Evolutionary conservation across 2,113 vertebrate genomes (phyloP).

Genomic region (Oceanodroma tethys): DNA sequence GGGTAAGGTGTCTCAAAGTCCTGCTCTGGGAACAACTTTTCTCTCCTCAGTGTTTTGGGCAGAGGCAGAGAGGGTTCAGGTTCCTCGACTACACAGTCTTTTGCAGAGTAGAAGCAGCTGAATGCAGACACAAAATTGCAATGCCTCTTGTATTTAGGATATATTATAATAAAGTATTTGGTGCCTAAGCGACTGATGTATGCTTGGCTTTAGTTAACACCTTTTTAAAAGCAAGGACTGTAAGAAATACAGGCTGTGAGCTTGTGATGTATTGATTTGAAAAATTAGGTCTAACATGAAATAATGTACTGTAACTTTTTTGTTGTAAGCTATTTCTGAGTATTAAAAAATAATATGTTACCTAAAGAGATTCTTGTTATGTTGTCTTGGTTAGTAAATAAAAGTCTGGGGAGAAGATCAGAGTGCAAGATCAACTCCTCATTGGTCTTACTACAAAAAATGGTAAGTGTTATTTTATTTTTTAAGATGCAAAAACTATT

Average conservation of each 20-base stretch:
- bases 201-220: neutral
- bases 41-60: neutral
- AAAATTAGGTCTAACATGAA: neutral
- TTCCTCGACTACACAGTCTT: neutral
- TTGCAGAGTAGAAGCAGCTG: neutral
- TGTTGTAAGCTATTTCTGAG: neutral
- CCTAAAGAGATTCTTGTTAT: neutral
- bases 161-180: neutral
- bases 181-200: neutral
- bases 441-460: conserved; percentile 51
- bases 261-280: neutral
- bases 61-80: neutral
- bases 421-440: conserved; percentile 58
- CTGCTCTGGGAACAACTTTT: neutral
- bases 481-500: neutral
- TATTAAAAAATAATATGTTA: neutral
- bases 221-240: neutral
- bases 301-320: neutral
- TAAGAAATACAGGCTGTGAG: neutral
- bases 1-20: neutral
- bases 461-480: neutral
- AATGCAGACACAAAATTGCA: neutral
- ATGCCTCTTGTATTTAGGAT: neutral
- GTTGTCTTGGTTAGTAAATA: conserved; percentile 26
- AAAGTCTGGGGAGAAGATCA: conserved; percentile 56